Conservation (phyloP, 2,797 vertebrate species). For the Tapera naevia region DNA sequence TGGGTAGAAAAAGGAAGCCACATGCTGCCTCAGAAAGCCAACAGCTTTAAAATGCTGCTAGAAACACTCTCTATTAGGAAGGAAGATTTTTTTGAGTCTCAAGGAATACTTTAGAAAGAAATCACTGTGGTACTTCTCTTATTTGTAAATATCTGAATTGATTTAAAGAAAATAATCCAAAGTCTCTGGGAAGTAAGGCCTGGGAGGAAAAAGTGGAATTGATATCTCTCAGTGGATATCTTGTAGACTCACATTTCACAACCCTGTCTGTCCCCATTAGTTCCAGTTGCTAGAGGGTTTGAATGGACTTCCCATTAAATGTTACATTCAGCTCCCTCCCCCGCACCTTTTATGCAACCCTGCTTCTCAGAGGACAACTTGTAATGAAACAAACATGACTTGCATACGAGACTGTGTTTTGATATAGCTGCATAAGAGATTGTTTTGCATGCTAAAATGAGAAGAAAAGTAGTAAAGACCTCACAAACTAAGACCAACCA, state of each 20-base stretch:
- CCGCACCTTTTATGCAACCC: background rate
- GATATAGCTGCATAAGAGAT: background rate
- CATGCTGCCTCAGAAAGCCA: background rate
- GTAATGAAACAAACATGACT: background rate
- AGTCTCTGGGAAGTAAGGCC: slow-evolving; percentile 24
- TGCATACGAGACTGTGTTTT: background rate
- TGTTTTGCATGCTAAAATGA: background rate
- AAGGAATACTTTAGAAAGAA: background rate
- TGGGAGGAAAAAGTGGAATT: slow-evolving; percentile 21
- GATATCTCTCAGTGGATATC: slow-evolving; percentile 38
- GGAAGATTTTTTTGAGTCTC: background rate
- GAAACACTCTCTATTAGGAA: background rate
- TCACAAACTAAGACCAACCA: background rate
- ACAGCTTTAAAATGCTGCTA: background rate
- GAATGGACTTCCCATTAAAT: slow-evolving; percentile 34
- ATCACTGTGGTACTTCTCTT: background rate
- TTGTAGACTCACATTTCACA: slow-evolving; percentile 66
- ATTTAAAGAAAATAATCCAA: background rate
- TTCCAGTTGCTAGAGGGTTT: slow-evolving; percentile 60
- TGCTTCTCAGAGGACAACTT: background rate
- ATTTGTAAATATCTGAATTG: background rate
- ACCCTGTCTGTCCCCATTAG: slow-evolving; percentile 62
- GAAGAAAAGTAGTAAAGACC: background rate
- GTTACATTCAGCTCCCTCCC: background rate
- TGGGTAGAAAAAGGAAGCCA: background rate